These are phyloP conservation scores for Crematogaster levior DNA, from an alignment of 2,888 invertebrate genomes.

Conservation along the genomic window DNA sequence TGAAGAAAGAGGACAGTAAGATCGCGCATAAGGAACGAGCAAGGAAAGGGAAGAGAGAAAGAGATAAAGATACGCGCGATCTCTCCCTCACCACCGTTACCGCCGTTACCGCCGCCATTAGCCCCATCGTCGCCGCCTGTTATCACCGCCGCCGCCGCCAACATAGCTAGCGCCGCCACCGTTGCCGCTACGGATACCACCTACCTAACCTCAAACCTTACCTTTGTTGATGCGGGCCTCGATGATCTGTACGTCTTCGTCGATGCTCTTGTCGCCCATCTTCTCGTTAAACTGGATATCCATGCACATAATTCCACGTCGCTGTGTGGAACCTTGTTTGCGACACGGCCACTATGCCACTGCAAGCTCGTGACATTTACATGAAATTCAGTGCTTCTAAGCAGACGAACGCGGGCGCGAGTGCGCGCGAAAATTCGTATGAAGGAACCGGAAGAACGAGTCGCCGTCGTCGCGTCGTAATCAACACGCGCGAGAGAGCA, in stretches of 20 bases:
- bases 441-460: conserved; percentile 30
- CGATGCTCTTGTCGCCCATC: conserved; percentile 82
- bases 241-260: conserved; percentile 84
- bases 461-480: not conserved
- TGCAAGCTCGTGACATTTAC: conserved; percentile 81
- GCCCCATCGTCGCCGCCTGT: conserved; percentile 28
- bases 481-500: not conserved
- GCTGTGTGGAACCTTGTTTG: conserved; percentile 72
- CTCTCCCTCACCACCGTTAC: conserved; percentile 53
- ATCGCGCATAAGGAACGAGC: not conserved
- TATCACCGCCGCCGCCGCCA: not conserved
- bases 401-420: conserved; percentile 55
- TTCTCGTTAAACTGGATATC: conserved; percentile 83
- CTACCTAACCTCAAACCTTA: conserved; percentile 78
- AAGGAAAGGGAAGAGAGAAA: not conserved
- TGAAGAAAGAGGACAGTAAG: conserved; percentile 30
- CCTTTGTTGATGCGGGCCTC: conserved; percentile 81
- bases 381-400: conserved; percentile 65
- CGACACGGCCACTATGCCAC: conserved; percentile 74
- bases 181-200: conserved; percentile 58
- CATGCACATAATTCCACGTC: conserved; percentile 84
- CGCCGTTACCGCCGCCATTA: conserved; percentile 58
- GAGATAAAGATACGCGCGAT: conserved; percentile 59
- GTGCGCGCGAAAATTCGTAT: conserved; percentile 65
- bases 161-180: not conserved